Evolutionary conservation across 2,797 vertebrate species (phyloP), one percentile per base, ranked within the genome.

Genomic region (Tamandua tetradactyla): DNA sequence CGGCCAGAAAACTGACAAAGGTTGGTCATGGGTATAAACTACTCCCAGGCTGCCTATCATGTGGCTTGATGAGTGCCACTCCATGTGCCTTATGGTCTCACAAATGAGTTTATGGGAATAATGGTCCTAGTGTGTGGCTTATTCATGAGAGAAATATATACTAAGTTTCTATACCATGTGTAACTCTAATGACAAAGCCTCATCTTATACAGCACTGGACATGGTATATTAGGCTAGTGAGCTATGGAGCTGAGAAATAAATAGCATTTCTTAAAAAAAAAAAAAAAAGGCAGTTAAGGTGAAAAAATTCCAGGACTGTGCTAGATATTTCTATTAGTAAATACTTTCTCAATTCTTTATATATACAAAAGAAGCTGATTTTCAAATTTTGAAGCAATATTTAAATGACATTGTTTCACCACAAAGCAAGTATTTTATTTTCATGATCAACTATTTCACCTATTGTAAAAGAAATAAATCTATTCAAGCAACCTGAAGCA

Each of bases 401-500:
- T 88, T 78, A 90, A 47, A 32, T 1, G 23, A 80, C 20, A 69
- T 89, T 83, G 40, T 37, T 62, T 57, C 10, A 62, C 75, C 87
- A 47, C 17, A n/a, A 68, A 88, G 68, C 8, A 27, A n/a, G 35
- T 14, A 30, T 57, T 87, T 62, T 27, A 49, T 76, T 86, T 68
- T 89, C n/a, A 64, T 25, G 22, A 52, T 72, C 42, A 57, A n/a
- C 27, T 91, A 5, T 40, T 83, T 91, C 57, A 74, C 22, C 11
- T 37, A 40, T 6, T 0, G 3, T 76, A 91, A 42, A 2, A 47
- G 47, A 47, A 14, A 20, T 27, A 96, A 91, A 80, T 86, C 1
- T 42, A 71, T 42, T 57, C 52, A 96, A 87, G 62, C 69, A 83
- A 47, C 35, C 5, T 20, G 81, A 81, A 96, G 92, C 32, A 95